These are phyloP conservation scores for Poecilus cupreus DNA, from an alignment of 2,888 invertebrate genomes.

Conservation along the genomic window DNA sequence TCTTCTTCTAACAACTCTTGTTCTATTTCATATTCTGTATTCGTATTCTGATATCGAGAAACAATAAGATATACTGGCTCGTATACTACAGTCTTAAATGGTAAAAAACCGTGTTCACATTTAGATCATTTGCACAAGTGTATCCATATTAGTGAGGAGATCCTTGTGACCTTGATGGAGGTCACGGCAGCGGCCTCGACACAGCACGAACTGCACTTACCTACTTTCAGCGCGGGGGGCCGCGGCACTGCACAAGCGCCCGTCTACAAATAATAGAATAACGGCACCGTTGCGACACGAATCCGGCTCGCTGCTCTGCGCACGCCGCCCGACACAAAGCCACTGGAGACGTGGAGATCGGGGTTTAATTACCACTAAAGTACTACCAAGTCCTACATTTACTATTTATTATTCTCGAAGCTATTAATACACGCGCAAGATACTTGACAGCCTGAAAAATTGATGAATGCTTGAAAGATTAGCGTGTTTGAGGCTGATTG, in stretches of 20 bases:
- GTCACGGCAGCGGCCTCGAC: constrained; percentile 71
- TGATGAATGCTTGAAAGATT: not conserved
- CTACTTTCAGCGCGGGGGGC: constrained; percentile 61
- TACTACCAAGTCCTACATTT: constrained; percentile 12
- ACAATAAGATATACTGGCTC: too few species aligned
- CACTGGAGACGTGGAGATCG: not conserved
- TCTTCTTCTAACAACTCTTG: too few species aligned
- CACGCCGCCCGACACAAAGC: not conserved
- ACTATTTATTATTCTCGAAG: constrained; percentile 9
- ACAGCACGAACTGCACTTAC: constrained; percentile 71
- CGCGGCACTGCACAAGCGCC: not conserved
- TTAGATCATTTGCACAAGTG: too few species aligned
- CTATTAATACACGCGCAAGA: not conserved
- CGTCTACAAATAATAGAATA: constrained; percentile 15
- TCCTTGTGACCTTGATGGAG: constrained; percentile 70
- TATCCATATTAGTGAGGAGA: not conserved
- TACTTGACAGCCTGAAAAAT: not conserved
- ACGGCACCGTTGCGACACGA: constrained; percentile 1
- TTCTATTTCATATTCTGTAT: too few species aligned
- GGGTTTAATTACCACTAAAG: not conserved
- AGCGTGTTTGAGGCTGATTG: not conserved
- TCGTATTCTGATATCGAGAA: too few species aligned
- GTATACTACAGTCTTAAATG: too few species aligned
- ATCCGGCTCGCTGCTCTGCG: not conserved
- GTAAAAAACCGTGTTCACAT: not conserved